These are phyloP conservation scores for Fregata magnificens DNA, from an alignment of 2,113 vertebrate species.

Conservation along the genomic window DNA sequence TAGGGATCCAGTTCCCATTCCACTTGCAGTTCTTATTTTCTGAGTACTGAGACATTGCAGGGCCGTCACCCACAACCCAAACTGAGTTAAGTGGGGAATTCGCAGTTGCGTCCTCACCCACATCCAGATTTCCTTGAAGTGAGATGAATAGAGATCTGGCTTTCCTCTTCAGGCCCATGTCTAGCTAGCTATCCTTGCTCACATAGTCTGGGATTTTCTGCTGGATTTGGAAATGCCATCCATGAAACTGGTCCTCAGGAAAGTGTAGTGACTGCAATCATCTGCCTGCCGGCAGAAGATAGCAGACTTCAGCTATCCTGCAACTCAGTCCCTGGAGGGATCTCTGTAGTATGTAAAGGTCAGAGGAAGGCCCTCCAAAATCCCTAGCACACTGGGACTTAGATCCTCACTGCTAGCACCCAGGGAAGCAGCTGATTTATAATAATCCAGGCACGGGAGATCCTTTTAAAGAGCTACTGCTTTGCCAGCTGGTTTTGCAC, in stretches of 20 bases:
- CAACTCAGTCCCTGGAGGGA: neutral
- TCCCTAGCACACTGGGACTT: neutral
- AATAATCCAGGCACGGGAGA: neutral
- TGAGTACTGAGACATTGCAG: neutral
- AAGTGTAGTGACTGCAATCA: neutral
- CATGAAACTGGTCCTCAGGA: neutral
- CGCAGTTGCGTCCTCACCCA: neutral
- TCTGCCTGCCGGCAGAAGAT: neutral
- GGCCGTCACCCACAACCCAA: neutral
- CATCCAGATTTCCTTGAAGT: neutral
- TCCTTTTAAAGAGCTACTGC: neutral
- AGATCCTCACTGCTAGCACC: neutral
- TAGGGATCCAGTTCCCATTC: neutral
- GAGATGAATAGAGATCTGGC: neutral
- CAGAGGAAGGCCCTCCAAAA: neutral
- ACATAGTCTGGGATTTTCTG: neutral
- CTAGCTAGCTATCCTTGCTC: neutral
- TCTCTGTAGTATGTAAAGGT: neutral
- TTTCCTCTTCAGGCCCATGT: neutral
- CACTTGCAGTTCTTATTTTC: neutral
- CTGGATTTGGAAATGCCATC: neutral
- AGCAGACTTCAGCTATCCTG: neutral
- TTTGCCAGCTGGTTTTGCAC: neutral
- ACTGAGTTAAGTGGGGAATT: neutral
- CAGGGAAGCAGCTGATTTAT: neutral